phyloP scores from a whole-genome alignment of 1,140 invertebrate genomes.

The Saccostrea glomerata region DNA sequence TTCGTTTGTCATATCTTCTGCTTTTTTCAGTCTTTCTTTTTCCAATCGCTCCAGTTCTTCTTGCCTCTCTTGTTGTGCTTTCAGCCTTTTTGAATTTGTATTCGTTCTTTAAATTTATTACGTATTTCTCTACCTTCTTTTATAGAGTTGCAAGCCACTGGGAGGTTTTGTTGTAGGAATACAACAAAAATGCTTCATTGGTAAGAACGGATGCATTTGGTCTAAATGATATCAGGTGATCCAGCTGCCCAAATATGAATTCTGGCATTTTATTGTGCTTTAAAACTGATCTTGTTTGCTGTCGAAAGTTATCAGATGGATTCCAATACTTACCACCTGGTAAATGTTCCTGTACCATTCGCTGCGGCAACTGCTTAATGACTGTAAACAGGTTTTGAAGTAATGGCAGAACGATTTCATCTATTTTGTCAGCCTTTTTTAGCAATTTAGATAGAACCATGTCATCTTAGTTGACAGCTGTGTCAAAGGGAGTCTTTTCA shows the following conservation, averaged over 20 bases:
- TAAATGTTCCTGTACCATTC: background rate
- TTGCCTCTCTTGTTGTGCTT: constrained; percentile 39
- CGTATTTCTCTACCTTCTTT: constrained; percentile 49
- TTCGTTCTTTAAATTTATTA: constrained; percentile 48
- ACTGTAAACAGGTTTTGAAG: background rate
- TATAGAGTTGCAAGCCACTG: constrained; percentile 45
- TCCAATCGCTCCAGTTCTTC: constrained; percentile 42
- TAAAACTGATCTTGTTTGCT: background rate
- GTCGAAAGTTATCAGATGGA: background rate
- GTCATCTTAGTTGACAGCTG: too few species aligned
- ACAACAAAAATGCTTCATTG: constrained; percentile 34
- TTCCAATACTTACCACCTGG: background rate
- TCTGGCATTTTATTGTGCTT: background rate
- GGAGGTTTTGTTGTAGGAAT: constrained; percentile 53
- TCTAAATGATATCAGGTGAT: background rate
- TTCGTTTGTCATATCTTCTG: constrained; percentile 42
- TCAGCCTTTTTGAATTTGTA: constrained; percentile 40
- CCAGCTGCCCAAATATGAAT: background rate
- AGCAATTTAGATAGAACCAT: too few species aligned
- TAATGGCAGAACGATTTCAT: background rate
- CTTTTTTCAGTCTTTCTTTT: constrained; percentile 3
- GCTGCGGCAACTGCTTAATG: background rate
- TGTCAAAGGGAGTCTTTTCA: too few species aligned
- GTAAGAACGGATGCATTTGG: background rate
- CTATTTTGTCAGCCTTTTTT: background rate